A percentile compares a stretch with the other conserved stretches of the same genome.
Conservation (phyloP, 92 coral and sea anemone genomes). For the Pocillopora grandis region DNA sequence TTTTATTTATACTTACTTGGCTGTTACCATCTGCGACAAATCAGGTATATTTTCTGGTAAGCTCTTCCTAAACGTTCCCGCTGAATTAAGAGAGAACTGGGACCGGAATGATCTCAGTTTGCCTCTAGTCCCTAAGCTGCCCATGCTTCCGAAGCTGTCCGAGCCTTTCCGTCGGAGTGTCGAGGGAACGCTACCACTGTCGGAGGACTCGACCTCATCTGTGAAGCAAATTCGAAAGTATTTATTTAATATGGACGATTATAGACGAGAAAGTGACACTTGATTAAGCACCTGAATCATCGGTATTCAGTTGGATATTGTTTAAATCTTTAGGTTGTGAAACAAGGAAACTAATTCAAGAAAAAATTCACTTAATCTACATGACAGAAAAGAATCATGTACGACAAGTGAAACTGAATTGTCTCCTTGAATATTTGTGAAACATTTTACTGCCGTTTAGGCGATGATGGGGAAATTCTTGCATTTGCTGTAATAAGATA, state of each 20-base stretch:
- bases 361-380: too few species aligned
- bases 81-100: constrained; percentile 68
- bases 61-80: constrained; percentile 80
- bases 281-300: too few species aligned
- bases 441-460: too few species aligned
- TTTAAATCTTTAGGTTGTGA: too few species aligned
- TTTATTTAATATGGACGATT: neutral
- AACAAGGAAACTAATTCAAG: too few species aligned
- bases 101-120: constrained; percentile 75
- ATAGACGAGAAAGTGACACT: neutral
- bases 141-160: constrained; percentile 84
- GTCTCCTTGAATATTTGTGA: too few species aligned
- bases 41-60: constrained; percentile 74
- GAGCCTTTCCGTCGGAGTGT: constrained; percentile 78
- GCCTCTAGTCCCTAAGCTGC: constrained; percentile 73
- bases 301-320: too few species aligned
- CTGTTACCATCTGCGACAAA: constrained; percentile 48
- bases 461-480: too few species aligned
- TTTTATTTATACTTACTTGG: constrained; percentile 47
- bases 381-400: too few species aligned
- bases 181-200: constrained; percentile 86
- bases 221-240: neutral
- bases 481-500: too few species aligned
- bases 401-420: too few species aligned
- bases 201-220: constrained; percentile 83